Evolutionary conservation across 2,113 vertebrate species (phyloP), one percentile per base, ranked within the genome.

Genomic region (Bambusicola thoracicus): DNA sequence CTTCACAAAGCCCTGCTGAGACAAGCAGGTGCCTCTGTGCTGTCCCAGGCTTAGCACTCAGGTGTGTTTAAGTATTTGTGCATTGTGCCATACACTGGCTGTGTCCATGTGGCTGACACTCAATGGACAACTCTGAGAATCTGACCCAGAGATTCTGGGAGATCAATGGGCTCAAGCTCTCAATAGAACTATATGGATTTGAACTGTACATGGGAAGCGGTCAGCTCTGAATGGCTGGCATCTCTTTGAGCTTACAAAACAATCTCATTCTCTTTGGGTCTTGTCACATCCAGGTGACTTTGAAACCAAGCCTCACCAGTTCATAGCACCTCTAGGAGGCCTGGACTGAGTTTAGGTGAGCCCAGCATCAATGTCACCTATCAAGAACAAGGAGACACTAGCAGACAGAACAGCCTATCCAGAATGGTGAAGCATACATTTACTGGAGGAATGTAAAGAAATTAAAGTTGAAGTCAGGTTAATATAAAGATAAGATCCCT

Each of bases 161-260:
- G 27, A 15, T 69, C 17, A 24, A 4, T 4, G 12, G 53, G 30
- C 9, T 73, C 40, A 53, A 89, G 41, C 34, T 32, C 29, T 56
- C 63, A 69, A 21, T 68, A 74, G 62, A 70, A 49, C 32, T 27
- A 16, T 2, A 6, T 17, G 49, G 65, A 87, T 83, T 77, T 89
- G 67, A 96, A 68, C 61, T 81, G 59, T n/a, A 68, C n/a, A 25
- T n/a, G 89, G 84, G 66, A 95, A 96, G 93, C 34, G 41, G 43
- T 66, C 95, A 81, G 65, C 34, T 92, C 29, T 43, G 59, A 95
- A 95, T 2, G 10, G 63, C 4, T 84, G 91, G 77, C 87, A 38
- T n/a, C 44, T 16, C 67, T 95, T 82, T 94, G 95, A 51, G 29
- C 29, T 36, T 89, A 44, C 44, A 46, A 62, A 95, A 84, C 38